Evolutionary conservation across 2,113 vertebrate genomes (phyloP).

Genomic region (Gallinago paraguaiae): DNA sequence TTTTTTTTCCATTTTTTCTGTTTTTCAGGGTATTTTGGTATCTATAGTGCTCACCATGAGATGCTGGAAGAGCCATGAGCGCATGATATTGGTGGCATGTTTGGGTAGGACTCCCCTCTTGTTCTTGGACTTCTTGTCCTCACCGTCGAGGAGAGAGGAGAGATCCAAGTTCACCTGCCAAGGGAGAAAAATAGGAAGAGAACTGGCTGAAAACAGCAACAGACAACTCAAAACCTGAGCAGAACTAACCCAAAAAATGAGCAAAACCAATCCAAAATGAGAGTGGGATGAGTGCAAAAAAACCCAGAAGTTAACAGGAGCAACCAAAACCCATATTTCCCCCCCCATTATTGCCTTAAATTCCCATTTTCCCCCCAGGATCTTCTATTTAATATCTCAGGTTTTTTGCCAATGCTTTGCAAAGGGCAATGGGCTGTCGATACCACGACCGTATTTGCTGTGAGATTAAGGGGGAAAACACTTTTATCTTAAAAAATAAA

Average conservation of each 20-base stretch:
- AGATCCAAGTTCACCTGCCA: slow-evolving; percentile 95
- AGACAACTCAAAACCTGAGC: not conserved
- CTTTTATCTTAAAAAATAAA: not conserved
- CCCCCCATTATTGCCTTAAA: not conserved
- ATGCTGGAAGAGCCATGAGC: slow-evolving; percentile 99
- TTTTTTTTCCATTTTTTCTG: accelerated
- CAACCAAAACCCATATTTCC: not conserved
- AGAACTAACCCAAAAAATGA: not conserved
- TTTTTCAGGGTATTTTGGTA: not conserved
- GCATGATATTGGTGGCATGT: slow-evolving; percentile 99
- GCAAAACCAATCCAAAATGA: not conserved
- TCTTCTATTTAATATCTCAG: not conserved
- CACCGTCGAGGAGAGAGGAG: slow-evolving; percentile 91
- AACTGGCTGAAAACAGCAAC: accelerated
- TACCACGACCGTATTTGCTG: accelerated
- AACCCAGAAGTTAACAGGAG: accelerated
- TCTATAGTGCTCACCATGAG: slow-evolving; percentile 88
- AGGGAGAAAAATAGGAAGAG: slow-evolving; percentile 45
- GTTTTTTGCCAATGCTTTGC: not conserved
- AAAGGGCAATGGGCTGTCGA: not conserved
- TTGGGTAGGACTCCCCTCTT: slow-evolving; percentile 96
- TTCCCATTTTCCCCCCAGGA: not conserved
- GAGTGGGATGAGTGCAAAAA: not conserved
- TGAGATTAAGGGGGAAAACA: not conserved
- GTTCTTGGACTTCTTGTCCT: slow-evolving; percentile 99